Evolutionary conservation across 1,140 invertebrate genomes (phyloP), one percentile per base, ranked within the genome.

Genomic region (Globodera rostochiensis): DNA sequence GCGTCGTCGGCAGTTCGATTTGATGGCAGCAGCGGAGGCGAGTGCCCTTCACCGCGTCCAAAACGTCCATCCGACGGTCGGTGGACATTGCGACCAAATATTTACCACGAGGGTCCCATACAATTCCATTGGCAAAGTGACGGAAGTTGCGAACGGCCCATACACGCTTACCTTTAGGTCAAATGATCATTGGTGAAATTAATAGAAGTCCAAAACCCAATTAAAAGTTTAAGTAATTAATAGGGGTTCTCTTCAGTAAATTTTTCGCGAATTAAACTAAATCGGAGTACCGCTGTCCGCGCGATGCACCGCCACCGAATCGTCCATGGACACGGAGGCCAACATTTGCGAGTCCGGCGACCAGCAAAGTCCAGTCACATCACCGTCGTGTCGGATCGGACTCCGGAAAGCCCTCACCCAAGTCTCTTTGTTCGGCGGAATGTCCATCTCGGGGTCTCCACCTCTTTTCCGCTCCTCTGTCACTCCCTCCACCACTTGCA

Each of bases 371-470:
- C 53, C 50, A 45, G 74, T 87, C 49, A 86, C 64, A 64, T 86
- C 85, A 15, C 50, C 64, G 73, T 85, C 74, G 76, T 87, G 86
- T 60, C 86, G 76, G 15, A 85, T 85, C 15, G 86, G 86, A 49
- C 57, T 66, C 36, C 50, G 64, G 21, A 80, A 69, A 13, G 85
- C 80, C 25, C 86, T 78, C 49, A 74, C 53, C 85, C 85, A 86
- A 73, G 88, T 86, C 70, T 86, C 85, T 47, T 79, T 84, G 74
- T 86, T 86, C 57, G 86, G 83, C 25, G 85, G 85, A 50, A 86
- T 77, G 25, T 86, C 86, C n/a, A 69, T 25, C 15, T 77, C 66
- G n/a, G 64, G 66, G 67, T 77, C 36, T 25, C 19, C 47, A 15
- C 77, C 7, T 49, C 80, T 21, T 71, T 47, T 21, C 19, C 69